phyloP scores from a whole-genome alignment of 2,888 invertebrate species.

The Himalopsyche tibetana region DNA sequence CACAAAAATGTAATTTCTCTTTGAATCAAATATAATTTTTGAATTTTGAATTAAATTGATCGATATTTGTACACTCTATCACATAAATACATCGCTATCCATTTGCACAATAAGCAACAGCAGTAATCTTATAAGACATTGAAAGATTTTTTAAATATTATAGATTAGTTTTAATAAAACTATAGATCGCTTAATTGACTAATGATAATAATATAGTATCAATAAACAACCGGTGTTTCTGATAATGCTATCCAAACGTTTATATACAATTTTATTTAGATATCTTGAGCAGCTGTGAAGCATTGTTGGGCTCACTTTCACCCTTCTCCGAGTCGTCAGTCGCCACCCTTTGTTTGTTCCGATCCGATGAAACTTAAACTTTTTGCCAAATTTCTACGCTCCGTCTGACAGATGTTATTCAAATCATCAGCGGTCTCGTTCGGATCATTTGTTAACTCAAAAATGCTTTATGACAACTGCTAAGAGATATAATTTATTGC shows the following conservation, averaged over 20 bases:
- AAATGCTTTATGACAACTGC: constrained; percentile 38
- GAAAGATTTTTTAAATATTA: no score
- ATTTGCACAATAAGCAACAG: no score
- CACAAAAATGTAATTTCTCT: no score
- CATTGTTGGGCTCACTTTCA: constrained; percentile 50
- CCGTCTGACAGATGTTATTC: constrained; percentile 52
- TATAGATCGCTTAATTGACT: no score
- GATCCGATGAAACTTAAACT: constrained; percentile 49
- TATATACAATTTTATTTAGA: constrained; percentile 37
- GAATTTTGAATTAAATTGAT: no score
- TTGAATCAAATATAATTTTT: no score
- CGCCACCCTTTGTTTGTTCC: constrained; percentile 51
- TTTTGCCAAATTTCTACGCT: constrained; percentile 50
- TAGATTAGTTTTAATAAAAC: no score
- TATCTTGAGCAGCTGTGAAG: constrained; percentile 51
- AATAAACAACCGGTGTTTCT: constrained; percentile 27
- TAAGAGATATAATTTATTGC: constrained; percentile 7
- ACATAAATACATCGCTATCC: no score
- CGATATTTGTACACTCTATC: no score
- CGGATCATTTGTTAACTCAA: constrained; percentile 32
- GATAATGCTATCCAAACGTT: constrained; percentile 1
- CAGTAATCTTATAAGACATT: no score
- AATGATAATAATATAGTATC: no score
- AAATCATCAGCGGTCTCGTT: not conserved
- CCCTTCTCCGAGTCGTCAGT: constrained; percentile 47